Base-by-base conservation (phyloP, 92 coral and sea anemone genomes). In the Blastomussa wellsi region DNA sequence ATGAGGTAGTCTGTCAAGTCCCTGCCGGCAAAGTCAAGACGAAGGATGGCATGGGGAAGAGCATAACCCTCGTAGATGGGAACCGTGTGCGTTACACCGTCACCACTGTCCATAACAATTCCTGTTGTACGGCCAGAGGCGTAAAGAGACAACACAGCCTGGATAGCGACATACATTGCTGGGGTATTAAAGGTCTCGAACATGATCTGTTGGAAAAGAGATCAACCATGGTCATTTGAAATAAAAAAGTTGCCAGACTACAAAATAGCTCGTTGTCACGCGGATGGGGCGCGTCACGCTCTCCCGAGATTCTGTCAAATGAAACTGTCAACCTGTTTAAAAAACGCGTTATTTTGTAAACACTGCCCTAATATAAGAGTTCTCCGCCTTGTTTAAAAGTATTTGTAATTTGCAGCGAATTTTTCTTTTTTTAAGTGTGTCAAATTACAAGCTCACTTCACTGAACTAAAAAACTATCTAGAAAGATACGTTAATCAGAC, bases 11-110 rank as follows among this genome's bases (percentile, higher is more conserved):
- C 98, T 51, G 98, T 95, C 84, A 95, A 90, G 90, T 95, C 98
- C 80, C 98, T 88, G 62, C 98, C 98, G 87, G 98, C 98, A 91
- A 95, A 91, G 69, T 95, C 98, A 22, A 95, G 96, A 91, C 98
- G 98, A 44, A 91, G 86, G 88, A 95, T 95, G 87, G 98, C 98
- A 48, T 95, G 98, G 74, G 98, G 96, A 74, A 95, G 95, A 84
- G 98, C 98, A 36, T 85, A 95, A 75, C 98, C 98, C 87, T 95
- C 98, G 82, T 95, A 95, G 93, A 95, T 95, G 84, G 98, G 98
- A 82, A 95, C 98, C 70, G 98, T 95, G 93, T 95, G 98, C 69
- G 92, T 85, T 12, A 95, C 98, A 83, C 98, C 98, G 88, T 95
- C 98, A 76, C 98, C 98, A 75, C 92, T 87, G 93, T 95, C 98